phyloP scores from a whole-genome alignment of 2,888 invertebrate species.

The Amaurobius ferox region DNA sequence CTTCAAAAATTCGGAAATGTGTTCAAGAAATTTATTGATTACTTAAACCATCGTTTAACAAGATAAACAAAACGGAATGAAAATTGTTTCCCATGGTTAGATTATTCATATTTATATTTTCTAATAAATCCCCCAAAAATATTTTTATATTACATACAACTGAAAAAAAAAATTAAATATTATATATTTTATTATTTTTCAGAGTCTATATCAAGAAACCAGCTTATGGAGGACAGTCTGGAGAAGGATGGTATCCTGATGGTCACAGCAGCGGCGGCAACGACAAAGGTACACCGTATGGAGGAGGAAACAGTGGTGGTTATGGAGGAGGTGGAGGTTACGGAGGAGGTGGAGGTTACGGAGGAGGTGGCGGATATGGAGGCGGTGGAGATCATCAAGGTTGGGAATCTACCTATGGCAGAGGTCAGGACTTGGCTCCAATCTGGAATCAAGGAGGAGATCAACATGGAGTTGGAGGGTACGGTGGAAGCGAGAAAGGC shows the following conservation, averaged over 20 bases:
- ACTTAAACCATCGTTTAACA: too few relatives aligned
- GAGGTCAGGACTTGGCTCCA: neutral
- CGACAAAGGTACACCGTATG: constrained; percentile 49
- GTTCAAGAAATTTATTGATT: too few relatives aligned
- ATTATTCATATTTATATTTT: too few relatives aligned
- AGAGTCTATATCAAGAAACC: constrained; percentile 74
- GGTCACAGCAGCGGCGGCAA: constrained; percentile 22
- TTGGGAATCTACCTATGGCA: constrained; percentile 56
- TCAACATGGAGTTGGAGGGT: too few relatives aligned
- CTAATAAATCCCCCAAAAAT: too few relatives aligned
- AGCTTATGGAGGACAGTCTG: constrained; percentile 57
- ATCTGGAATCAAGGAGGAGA: neutral
- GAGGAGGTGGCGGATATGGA: constrained; percentile 40
- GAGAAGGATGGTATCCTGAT: constrained; percentile 46
- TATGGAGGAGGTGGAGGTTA: constrained; percentile 23
- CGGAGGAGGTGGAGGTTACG: constrained; percentile 41
- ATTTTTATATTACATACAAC: too few relatives aligned
- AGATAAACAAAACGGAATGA: too few relatives aligned
- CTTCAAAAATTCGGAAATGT: too few relatives aligned
- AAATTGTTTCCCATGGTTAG: too few relatives aligned
- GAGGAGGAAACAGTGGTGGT: constrained; percentile 42
- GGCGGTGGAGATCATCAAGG: constrained; percentile 41
- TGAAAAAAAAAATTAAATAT: too few relatives aligned
- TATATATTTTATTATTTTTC: neutral
- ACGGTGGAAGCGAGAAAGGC: neutral